Evolutionary conservation across 2,888 invertebrate species (phyloP), one percentile per base, ranked within the genome.

Genomic region (Tenthredo notha): DNA sequence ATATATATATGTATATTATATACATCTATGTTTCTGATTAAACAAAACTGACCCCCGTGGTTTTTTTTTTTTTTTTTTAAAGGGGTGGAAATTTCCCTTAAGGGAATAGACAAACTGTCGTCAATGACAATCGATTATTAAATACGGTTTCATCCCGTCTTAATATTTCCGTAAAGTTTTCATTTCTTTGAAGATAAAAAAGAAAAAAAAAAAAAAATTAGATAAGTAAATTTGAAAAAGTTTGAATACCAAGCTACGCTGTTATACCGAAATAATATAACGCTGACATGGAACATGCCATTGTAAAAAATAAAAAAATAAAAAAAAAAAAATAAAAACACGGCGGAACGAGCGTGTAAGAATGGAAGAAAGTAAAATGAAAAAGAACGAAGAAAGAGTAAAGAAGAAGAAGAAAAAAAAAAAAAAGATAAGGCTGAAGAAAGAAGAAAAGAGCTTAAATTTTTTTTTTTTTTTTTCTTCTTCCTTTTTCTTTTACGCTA

Each of bases 371-470:
- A 54, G 77, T 77, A 77, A 18, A 33, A 54, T 29, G n/a, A 54
- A 77, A 77, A 77, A 54, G 50, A 50, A 77, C 50, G 54, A 77
- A 33, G 33, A 47, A 47, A 18, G 40, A 40, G 74, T 15, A 70
- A 7, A 37, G 21, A 9, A 72, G 43, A 9, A 40, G 25, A 21
- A 33, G 29, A 33, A 33, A 33, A 33, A 18, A 37, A 3, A 10
- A 74, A 72, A 9, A 43, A 43, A 21, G 43, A 25, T 18, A 77
- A 77, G 54, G 9, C 29, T 6, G 25, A 15, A 67, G 67, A 33
- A 25, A 33, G 50, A 25, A 77, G 77, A 77, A 77, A 54, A 29
- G 37, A 77, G 77, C 77, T 77, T 54, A 77, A 77, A 29, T 77
- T 77, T 1, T 47, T 18, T 18, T 50, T 50, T 50, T 47, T 4